Conservation (phyloP, 2,888 invertebrate species). For the Pristionchus fissidentatus region DNA sequence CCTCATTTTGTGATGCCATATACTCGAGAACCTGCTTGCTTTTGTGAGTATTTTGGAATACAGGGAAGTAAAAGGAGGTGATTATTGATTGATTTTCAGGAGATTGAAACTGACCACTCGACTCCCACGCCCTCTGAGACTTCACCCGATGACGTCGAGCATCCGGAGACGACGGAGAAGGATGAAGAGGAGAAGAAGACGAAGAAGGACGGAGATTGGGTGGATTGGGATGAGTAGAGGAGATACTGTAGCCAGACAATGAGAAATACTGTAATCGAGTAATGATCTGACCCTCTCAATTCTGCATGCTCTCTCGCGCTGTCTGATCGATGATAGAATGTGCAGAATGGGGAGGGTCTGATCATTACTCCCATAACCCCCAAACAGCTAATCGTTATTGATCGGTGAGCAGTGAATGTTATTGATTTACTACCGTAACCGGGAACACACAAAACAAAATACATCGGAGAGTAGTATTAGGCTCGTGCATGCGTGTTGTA, state of each 20-base stretch:
- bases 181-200: conserved; percentile 49
- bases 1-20: neutral
- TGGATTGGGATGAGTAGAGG: conserved; percentile 64
- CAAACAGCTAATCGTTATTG: too few relatives aligned
- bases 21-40: neutral
- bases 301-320: too few relatives aligned
- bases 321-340: too few relatives aligned
- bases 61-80: neutral
- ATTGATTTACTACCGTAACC: neutral
- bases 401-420: too few relatives aligned
- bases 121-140: neutral
- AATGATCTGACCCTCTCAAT: too few relatives aligned
- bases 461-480: neutral
- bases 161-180: conserved; percentile 4
- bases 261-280: too few relatives aligned
- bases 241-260: neutral
- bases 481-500: conserved; percentile 3
- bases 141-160: neutral
- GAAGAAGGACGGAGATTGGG: conserved; percentile 62
- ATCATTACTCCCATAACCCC: too few relatives aligned
- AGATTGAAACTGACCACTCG: conserved; percentile 34
- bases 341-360: too few relatives aligned
- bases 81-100: neutral
- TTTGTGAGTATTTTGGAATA: conserved; percentile 1
- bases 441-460: neutral